Evolutionary conservation across 2,797 vertebrate species (phyloP).

Genomic region (Parauchenoglanis ngamensis): DNA sequence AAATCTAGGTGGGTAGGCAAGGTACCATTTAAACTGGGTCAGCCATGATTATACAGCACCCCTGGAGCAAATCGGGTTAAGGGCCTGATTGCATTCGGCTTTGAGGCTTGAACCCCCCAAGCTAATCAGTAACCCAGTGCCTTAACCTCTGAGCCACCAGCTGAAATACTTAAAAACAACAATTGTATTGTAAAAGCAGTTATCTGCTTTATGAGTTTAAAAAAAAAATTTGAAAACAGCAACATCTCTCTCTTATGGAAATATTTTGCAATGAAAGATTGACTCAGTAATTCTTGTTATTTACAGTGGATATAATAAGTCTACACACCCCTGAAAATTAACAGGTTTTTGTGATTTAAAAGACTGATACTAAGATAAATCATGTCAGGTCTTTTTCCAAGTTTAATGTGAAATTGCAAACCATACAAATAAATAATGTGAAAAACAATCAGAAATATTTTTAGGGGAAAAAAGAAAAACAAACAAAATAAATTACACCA

Average conservation of each 20-base stretch:
- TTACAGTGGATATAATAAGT: not conserved
- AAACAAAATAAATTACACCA: too few relatives aligned
- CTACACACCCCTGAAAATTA: too few relatives aligned
- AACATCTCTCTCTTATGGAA: not conserved
- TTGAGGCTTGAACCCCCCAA: not conserved
- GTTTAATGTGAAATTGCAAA: too few relatives aligned
- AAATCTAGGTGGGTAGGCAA: too few relatives aligned
- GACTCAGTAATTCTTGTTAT: not conserved
- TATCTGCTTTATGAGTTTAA: not conserved
- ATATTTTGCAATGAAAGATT: not conserved
- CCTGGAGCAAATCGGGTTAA: not conserved
- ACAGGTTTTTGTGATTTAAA: too few relatives aligned
- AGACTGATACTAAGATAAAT: too few relatives aligned
- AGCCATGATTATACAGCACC: not conserved
- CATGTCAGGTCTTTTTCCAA: too few relatives aligned
- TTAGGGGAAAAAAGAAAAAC: too few relatives aligned
- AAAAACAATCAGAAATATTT: too few relatives aligned
- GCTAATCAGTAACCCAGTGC: not conserved
- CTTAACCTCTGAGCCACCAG: not conserved
- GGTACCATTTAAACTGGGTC: too few relatives aligned
- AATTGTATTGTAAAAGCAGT: not conserved
- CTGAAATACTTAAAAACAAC: not conserved
- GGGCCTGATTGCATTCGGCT: not conserved
- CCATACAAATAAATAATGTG: too few relatives aligned
- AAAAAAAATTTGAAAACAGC: not conserved